Conservation (phyloP, 2,888 invertebrate genomes). For the Noctuana brunneofusca region DNA sequence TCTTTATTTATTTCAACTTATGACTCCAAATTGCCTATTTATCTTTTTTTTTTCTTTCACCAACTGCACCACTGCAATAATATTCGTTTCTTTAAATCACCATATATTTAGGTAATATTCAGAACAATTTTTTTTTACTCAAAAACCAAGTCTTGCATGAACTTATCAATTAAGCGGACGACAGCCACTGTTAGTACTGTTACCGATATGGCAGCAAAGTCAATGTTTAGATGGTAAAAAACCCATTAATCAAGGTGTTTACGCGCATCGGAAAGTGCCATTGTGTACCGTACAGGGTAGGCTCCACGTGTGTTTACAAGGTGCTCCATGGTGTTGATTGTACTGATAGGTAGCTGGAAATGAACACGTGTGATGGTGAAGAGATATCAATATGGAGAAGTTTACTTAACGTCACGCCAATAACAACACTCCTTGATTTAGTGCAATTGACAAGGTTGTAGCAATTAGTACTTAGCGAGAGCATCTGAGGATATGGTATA, state of each 20-base stretch:
- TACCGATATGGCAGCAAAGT: conserved; percentile 3
- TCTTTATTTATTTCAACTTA: too few species aligned
- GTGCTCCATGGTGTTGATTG: conserved; percentile 11
- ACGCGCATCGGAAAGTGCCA: conserved; percentile 32
- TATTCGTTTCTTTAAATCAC: too few species aligned
- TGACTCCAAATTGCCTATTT: too few species aligned
- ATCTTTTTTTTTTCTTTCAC: too few species aligned
- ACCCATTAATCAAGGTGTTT: conserved; percentile 34
- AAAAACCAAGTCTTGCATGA: not conserved
- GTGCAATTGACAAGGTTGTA: too few species aligned
- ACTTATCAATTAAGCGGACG: conserved; percentile 1
- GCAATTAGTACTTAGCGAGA: too few species aligned
- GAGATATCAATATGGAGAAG: not conserved
- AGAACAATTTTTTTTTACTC: too few species aligned
- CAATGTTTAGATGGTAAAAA: conserved; percentile 27
- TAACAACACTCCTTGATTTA: not conserved
- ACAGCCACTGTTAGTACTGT: conserved; percentile 1
- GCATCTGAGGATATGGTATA: too few species aligned
- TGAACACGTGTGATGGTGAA: conserved; percentile 1
- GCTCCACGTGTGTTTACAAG: conserved; percentile 25
- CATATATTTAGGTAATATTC: too few species aligned
- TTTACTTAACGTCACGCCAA: not conserved
- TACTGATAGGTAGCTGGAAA: not conserved
- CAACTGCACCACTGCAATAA: too few species aligned
- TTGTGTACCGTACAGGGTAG: conserved; percentile 28